These are phyloP conservation scores for Aldrovandia affinis DNA, from an alignment of 2,797 vertebrate genomes.

Conservation along the genomic window DNA sequence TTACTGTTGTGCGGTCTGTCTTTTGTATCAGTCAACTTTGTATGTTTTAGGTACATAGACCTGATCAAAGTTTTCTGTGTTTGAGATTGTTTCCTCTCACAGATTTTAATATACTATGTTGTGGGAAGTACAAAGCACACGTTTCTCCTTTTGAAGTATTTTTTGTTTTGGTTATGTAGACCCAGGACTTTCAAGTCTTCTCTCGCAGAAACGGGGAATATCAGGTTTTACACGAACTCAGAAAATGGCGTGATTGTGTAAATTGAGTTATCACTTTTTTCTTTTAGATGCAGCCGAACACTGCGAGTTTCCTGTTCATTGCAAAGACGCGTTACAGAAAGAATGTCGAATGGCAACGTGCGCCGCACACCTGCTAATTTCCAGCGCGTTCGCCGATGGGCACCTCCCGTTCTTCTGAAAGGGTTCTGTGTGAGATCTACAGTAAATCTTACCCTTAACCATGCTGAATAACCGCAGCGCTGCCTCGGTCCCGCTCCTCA, in stretches of 20 bases:
- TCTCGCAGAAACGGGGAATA: neutral
- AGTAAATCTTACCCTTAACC: neutral
- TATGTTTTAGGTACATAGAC: neutral
- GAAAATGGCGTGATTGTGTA: neutral
- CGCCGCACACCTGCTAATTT: neutral
- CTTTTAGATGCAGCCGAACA: neutral
- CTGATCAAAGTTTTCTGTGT: neutral
- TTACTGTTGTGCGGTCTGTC: neutral
- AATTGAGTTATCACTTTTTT: neutral
- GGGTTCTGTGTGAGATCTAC: neutral
- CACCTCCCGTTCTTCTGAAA: neutral
- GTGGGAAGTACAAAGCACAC: neutral
- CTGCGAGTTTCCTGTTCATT: too few relatives aligned
- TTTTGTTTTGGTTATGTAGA: constrained; percentile 14
- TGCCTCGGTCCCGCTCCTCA: neutral
- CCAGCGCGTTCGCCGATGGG: neutral
- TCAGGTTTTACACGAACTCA: neutral
- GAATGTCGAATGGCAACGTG: neutral
- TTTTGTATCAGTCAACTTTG: neutral
- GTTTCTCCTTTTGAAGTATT: constrained; percentile 1
- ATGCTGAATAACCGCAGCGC: neutral
- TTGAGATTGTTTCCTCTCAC: neutral
- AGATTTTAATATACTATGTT: neutral
- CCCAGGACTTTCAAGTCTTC: neutral
- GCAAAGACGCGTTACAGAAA: too few relatives aligned